Evolutionary conservation across 2,797 vertebrate species (phyloP).

Genomic region (Molothrus aeneus): DNA sequence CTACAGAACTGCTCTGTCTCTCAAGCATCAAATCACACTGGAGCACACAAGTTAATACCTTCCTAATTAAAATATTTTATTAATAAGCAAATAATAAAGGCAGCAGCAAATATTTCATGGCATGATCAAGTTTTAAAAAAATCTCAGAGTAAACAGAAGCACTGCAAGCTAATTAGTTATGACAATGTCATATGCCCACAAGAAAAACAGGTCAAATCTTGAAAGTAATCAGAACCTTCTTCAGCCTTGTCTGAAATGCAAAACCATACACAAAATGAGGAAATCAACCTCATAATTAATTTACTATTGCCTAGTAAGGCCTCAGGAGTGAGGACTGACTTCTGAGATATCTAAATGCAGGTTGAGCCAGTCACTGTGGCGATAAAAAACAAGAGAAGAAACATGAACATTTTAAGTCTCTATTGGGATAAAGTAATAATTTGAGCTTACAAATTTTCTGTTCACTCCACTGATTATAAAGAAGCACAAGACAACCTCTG

Average conservation of each 20-base stretch:
- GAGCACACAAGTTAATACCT: background rate
- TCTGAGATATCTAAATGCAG: background rate
- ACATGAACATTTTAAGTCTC: background rate
- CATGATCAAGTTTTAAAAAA: background rate
- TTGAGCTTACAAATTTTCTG: background rate
- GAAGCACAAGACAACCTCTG: background rate
- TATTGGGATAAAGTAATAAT: background rate
- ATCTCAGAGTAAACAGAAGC: slow-evolving; percentile 34
- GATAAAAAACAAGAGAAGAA: background rate
- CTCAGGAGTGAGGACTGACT: background rate
- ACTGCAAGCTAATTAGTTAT: background rate
- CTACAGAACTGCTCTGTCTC: background rate
- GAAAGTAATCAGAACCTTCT: background rate
- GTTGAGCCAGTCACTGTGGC: background rate
- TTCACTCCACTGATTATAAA: background rate
- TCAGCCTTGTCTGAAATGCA: background rate
- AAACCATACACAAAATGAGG: background rate
- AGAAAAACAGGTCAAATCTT: background rate
- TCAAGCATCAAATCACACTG: background rate
- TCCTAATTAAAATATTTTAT: slow-evolving; percentile 61
- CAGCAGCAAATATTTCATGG: background rate
- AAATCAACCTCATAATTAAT: slow-evolving; percentile 2
- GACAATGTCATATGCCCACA: background rate
- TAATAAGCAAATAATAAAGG: slow-evolving; percentile 23
- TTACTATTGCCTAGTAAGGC: background rate